These are phyloP conservation scores for Drosophila pruinosa DNA, from an alignment of 1,140 invertebrate genomes.

Conservation along the genomic window DNA sequence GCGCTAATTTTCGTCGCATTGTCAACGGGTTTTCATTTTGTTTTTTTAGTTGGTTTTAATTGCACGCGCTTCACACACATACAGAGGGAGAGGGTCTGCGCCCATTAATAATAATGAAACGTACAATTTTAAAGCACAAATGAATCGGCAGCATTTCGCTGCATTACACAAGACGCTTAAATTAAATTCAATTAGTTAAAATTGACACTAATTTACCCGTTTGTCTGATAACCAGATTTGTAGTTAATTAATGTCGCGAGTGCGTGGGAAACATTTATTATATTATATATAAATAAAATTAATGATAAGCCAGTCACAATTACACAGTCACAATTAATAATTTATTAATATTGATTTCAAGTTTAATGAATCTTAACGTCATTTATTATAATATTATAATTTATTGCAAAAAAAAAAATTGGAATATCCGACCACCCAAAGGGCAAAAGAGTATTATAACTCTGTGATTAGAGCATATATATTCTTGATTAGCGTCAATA, in stretches of 20 bases:
- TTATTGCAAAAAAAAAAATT: slow-evolving; percentile 1
- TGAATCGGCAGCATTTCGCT: slow-evolving; percentile 1
- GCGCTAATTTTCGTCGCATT: slow-evolving; percentile 34
- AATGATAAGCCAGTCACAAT: neutral
- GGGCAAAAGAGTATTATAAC: too few species aligned
- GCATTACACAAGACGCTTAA: slow-evolving; percentile 35
- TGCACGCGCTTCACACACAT: slow-evolving; percentile 27
- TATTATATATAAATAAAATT: neutral
- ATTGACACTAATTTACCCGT: slow-evolving; percentile 34
- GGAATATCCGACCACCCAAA: too few species aligned
- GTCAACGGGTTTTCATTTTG: slow-evolving; percentile 33
- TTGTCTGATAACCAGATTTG: neutral
- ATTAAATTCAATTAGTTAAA: slow-evolving; percentile 49
- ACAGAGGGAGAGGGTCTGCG: neutral
- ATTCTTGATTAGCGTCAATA: too few species aligned
- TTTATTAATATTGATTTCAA: neutral
- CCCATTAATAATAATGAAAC: slow-evolving; percentile 62
- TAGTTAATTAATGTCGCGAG: neutral
- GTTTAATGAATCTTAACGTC: neutral
- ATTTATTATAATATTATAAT: too few species aligned
- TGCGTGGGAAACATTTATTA: slow-evolving; percentile 2
- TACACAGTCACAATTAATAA: slow-evolving; percentile 17
- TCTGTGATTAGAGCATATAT: too few species aligned
- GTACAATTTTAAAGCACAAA: slow-evolving; percentile 17
- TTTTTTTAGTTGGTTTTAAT: slow-evolving; percentile 33